Percentiles rank a stretch among this genome's conserved stretches.
Conservation (phyloP, 2,113 vertebrate species). For the Natator depressus region DNA sequence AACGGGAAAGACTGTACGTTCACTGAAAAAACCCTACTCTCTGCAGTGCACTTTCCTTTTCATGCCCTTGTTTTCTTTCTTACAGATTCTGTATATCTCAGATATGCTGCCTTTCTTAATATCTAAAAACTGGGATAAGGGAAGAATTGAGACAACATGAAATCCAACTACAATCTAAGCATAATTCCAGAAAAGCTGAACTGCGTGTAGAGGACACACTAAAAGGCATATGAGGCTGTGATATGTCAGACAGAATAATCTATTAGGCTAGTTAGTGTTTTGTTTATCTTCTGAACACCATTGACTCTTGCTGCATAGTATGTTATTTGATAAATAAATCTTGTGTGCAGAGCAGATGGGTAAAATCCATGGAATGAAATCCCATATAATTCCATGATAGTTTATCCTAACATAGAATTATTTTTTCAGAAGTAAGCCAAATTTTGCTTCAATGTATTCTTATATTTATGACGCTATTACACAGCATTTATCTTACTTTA, state of each 20-base stretch:
- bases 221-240: background rate
- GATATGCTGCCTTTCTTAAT: conserved; percentile 8
- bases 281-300: background rate
- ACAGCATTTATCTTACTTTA: background rate
- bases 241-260: background rate
- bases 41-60: background rate
- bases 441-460: background rate
- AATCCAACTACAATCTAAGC: conserved; percentile 3
- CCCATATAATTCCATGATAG: background rate
- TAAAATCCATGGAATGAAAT: background rate
- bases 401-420: background rate
- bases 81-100: background rate
- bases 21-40: background rate
- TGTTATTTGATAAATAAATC: background rate
- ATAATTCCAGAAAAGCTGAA: background rate
- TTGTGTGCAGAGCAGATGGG: background rate
- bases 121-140: background rate
- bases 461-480: background rate
- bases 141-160: conserved; percentile 20
- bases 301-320: background rate
- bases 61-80: background rate
- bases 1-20: background rate
- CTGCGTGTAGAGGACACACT: background rate
- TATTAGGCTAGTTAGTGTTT: background rate
- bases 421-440: background rate